Evolutionary conservation across 2,888 invertebrate species (phyloP), one percentile per base, ranked within the genome.

Genomic region (Tenthredo mesomela): DNA sequence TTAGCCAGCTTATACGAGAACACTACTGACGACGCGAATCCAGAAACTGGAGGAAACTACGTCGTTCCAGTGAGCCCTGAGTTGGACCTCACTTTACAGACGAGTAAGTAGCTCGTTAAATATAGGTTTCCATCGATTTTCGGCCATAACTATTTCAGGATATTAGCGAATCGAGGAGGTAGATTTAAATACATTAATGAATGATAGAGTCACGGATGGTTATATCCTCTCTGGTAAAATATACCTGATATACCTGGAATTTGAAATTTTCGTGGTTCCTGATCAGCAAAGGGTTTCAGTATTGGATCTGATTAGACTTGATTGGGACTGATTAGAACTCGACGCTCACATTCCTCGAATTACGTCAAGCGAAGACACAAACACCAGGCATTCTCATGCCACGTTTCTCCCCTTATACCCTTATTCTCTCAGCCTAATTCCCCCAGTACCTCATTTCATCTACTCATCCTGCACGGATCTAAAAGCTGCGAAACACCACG

Each of bases 61-160:
- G 94, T 95, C 89, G 93, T 94, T 86, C 92, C 95, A 87, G 93
- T 94, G 89, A 94, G 94, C 90, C 94, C 95, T 85, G 94, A 94
- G 87, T 94, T 94, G 88, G 95, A 95, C 91, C 94, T 94, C 87
- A 93, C 94, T 87, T 95, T 95, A 89, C 95, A 95, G 93, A 95
- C 95, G 88, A 95, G 95, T 95, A 94, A 93, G 94, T 93, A 78
- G 40, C 50, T 50, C 77, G 50, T 77, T 25, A 54, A 54, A 47
- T 54, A 18, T 18, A 18, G 12, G 29, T 50, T n/a, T 29, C 33
- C 9, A 54, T 77, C 29, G 77, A 77, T 77, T 50, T 54, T 29
- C n/a, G 21, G 40, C 21, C 3, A n/a, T 40, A n/a, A 73, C 43
- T 21, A 73, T 43, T 73, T 10, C 73, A 25, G 61, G 25, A 61